Evolutionary conservation across 2,888 invertebrate species (phyloP).

Genomic region (Empis livida): DNA sequence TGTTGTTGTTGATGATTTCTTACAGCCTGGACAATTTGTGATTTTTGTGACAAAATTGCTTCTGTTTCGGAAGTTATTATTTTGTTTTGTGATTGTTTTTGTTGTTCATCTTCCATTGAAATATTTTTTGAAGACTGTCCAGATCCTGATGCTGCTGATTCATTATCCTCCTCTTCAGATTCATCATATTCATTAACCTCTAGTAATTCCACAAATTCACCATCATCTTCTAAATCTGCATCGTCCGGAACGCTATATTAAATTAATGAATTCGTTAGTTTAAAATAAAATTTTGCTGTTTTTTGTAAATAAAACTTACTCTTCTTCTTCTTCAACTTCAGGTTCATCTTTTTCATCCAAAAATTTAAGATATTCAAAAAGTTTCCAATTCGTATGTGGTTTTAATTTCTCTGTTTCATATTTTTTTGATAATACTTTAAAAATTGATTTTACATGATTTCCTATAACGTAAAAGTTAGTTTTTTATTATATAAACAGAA

Average conservation of each 20-base stretch:
- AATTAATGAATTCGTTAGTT: neutral
- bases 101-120: slow-evolving; percentile 5
- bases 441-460: slow-evolving; percentile 32
- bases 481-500: neutral
- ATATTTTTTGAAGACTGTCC: neutral
- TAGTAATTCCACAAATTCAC: slow-evolving; percentile 26
- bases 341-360: slow-evolving; percentile 14
- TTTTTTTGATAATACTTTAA: slow-evolving; percentile 32
- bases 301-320: neutral
- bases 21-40: slow-evolving; percentile 6
- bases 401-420: slow-evolving; percentile 30
- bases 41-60: slow-evolving; percentile 8
- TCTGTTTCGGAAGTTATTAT: slow-evolving; percentile 5
- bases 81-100: slow-evolving; percentile 24
- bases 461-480: slow-evolving; percentile 15
- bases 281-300: neutral
- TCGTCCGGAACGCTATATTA: neutral
- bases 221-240: slow-evolving; percentile 6
- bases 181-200: slow-evolving; percentile 32
- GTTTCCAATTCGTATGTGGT: slow-evolving; percentile 28
- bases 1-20: slow-evolving; percentile 7
- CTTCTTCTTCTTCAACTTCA: slow-evolving; percentile 23
- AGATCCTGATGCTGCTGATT: neutral
- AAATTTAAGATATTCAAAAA: slow-evolving; percentile 17
- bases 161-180: neutral